Base-by-base conservation (phyloP, 1,140 invertebrate genomes). In the Macrobrachium rosenbergii region DNA sequence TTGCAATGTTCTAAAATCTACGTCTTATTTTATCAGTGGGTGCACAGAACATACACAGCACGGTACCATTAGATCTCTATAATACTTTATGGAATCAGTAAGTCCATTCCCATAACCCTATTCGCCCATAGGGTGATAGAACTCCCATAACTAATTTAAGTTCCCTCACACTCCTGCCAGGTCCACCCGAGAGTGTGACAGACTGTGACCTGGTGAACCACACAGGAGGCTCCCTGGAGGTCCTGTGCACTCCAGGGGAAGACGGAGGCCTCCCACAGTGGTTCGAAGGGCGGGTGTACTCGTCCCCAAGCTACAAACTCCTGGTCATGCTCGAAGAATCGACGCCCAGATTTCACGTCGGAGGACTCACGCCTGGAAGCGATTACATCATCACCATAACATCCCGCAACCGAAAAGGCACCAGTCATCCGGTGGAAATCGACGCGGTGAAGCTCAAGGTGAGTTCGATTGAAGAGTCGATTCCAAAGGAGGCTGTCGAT, bases 301-400 rank as follows among this genome's bases (percentile, higher is more conserved):
- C n/a, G 7, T n/a, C 64, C 11, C 23, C 64, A 0, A 21, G n/a
- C 64, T 28, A 67, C 16, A 67, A n/a, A 8, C 64, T 67, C 64
- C 64, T 67, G n/a, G 23, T 28, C 64, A 67, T 28, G 64, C 23
- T 67, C n/a, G n/a, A 67, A 28, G 64, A 67, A 8, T n/a, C 64
- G n/a, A 17, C n/a, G n/a, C 64, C 62, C n/a, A 67, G 16, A 28
- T 67, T 67, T 8, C n/a, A n/a, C 8, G 64, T 67, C n/a, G 23
- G 2, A 28, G 64, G 64, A 67, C 64, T 67, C n/a, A 67, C 64
- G n/a, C n/a, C n/a, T 3, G 64, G 64, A 28, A n/a, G 23, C 8
- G 64, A 67, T 28, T 67, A 67, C 23, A n/a, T 67, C 23, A 67
- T 67, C 64, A 67, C 64, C 64, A 67, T 67, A n/a, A 67, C 64